These are phyloP conservation scores for Luehdorfia chinensis DNA, from an alignment of 1,140 invertebrate genomes.

Conservation along the genomic window DNA sequence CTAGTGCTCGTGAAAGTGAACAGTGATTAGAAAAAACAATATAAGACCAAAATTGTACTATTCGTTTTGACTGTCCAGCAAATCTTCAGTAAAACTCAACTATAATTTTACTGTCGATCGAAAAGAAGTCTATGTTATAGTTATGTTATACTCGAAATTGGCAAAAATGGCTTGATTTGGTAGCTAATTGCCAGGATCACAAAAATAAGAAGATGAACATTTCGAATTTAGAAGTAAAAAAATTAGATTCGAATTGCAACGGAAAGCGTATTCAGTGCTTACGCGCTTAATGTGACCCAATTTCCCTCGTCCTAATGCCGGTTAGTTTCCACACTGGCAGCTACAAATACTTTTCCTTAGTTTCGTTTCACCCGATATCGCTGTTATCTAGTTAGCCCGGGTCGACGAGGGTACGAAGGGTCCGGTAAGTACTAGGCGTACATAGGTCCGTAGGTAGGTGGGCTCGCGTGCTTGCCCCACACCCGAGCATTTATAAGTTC, in stretches of 20 bases:
- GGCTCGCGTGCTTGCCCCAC: slow-evolving; percentile 36
- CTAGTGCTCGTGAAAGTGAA: too few species aligned
- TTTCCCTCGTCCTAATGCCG: slow-evolving; percentile 45
- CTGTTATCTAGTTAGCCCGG: slow-evolving; percentile 68
- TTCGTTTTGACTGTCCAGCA: too few species aligned
- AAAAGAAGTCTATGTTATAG: too few species aligned
- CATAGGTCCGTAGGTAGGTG: slow-evolving; percentile 45
- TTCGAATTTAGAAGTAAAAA: background rate
- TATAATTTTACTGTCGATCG: too few species aligned
- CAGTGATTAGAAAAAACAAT: too few species aligned
- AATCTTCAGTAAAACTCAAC: too few species aligned
- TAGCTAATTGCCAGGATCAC: too few species aligned
- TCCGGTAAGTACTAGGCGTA: slow-evolving; percentile 49
- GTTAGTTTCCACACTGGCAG: slow-evolving; percentile 42
- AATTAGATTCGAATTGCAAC: background rate
- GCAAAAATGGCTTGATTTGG: too few species aligned
- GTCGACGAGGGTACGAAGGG: slow-evolving; percentile 66
- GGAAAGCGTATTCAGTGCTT: slow-evolving; percentile 11
- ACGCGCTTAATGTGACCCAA: slow-evolving; percentile 49
- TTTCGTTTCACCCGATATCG: slow-evolving; percentile 61
- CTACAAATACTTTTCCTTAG: slow-evolving; percentile 70
- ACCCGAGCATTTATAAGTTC: slow-evolving; percentile 55
- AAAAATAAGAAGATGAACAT: too few species aligned
- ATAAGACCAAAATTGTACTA: too few species aligned
- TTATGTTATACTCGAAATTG: too few species aligned